These are phyloP conservation scores for Eristalis intricaria DNA, from an alignment of 2,888 invertebrate genomes.

Conservation along the genomic window DNA sequence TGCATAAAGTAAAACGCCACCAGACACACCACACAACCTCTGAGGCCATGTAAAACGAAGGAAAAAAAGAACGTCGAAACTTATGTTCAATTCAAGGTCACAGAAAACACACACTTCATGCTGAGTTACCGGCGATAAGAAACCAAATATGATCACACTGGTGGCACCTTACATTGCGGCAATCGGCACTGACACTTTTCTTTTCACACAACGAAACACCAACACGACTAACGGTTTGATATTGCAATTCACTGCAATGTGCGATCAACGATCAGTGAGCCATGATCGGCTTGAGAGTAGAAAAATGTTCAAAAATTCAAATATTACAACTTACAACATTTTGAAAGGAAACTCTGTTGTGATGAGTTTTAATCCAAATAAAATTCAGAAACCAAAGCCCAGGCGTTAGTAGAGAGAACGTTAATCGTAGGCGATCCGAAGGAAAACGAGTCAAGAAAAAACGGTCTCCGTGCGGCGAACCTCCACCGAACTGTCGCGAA, in stretches of 20 bases:
- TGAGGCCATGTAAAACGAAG: neutral
- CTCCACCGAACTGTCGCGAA: conserved; percentile 43
- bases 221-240: neutral
- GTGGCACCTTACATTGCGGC: neutral
- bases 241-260: neutral
- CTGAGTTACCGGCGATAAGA: neutral
- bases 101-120: neutral
- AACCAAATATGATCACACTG: neutral
- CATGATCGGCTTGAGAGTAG: neutral
- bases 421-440: neutral
- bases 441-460: neutral
- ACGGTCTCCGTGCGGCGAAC: neutral
- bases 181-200: neutral
- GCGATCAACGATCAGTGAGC: neutral
- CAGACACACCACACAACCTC: neutral
- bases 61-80: neutral
- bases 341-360: conserved; percentile 8
- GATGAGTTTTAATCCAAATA: conserved; percentile 4
- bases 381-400: neutral
- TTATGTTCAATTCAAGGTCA: neutral
- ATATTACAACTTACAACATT: conserved; percentile 42
- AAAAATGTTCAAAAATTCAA: neutral
- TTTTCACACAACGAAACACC: neutral
- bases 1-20: neutral
- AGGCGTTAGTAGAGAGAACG: neutral